Base-by-base conservation (phyloP, 2,888 invertebrate genomes). In the Sesia apiformis region DNA sequence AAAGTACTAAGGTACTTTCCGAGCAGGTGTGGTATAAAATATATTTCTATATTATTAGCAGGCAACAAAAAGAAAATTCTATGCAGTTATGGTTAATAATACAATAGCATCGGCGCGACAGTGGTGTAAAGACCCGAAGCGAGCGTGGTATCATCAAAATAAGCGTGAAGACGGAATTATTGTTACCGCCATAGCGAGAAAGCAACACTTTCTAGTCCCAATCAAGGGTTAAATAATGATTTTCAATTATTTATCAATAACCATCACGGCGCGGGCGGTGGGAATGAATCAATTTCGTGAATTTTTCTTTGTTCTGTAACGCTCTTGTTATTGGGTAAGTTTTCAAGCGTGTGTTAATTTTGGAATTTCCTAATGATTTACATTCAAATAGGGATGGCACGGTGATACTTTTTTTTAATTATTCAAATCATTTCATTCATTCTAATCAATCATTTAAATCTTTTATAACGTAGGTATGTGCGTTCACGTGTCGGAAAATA, bases 181-280 rank as follows among this genome's bases (percentile, higher is more conserved):
- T 74, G 70, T 76, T 72, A 68, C 66, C 63, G 64, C 68, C 66
- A 67, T 72, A 66, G 63, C 70, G 78, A 74, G 83, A 85, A 84
- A 84, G 82, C 69, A 65, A 66, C 70, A 74, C 84, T 86, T 84
- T 85, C 81, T 79, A 76, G 67, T 60, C 63, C 64, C 72, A 74
- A 78, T 77, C 69, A 81, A 78, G 70, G 74, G 76, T 75, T 23
- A 76, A 74, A 77, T 74, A 76, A 79, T 76, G 64, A 67, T 67
- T 67, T 72, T 74, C 69, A 72, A 74, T 74, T 65, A 65, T 65
- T 58, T 64, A 65, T 65, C 59, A 61, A 62, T 62, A 59, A 60
- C 63, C 52, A 40, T 40, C 40, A 39, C 39, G 7, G 6, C 52
- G 46, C 46, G 7, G 7, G 6, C 52, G 46, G 8, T n/a, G 46